Evolutionary conservation across 2,888 invertebrate genomes (phyloP).

Genomic region (Cerastoderma edule): DNA sequence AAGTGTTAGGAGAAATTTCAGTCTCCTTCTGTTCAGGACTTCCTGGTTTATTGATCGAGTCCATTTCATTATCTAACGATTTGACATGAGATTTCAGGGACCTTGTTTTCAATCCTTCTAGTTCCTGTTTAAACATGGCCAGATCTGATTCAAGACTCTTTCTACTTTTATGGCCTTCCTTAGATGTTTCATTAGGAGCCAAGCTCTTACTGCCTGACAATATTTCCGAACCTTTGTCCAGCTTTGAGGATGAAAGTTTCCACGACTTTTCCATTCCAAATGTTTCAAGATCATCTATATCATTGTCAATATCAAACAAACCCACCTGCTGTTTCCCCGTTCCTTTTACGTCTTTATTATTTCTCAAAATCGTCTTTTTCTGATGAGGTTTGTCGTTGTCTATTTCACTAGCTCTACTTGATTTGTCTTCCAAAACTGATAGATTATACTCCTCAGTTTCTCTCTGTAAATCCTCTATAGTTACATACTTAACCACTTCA

Average conservation of each 20-base stretch:
- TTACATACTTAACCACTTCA: slow-evolving; percentile 4
- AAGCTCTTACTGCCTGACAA: background rate
- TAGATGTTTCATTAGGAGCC: background rate
- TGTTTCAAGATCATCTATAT: slow-evolving; percentile 66
- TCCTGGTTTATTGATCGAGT: too few relatives aligned
- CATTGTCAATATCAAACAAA: slow-evolving; percentile 57
- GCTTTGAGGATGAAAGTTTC: background rate
- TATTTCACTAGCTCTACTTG: slow-evolving; percentile 6
- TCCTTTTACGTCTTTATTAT: slow-evolving; percentile 4
- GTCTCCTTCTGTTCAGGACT: too few relatives aligned
- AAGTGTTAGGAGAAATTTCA: too few relatives aligned
- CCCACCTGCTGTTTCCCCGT: slow-evolving; percentile 35
- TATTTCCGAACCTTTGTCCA: slow-evolving; percentile 3
- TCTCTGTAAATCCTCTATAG: slow-evolving; percentile 27
- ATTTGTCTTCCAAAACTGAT: background rate
- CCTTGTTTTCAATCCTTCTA: slow-evolving; percentile 34
- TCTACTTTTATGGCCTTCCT: slow-evolving; percentile 4
- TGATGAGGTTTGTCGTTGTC: too few relatives aligned
- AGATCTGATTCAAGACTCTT: slow-evolving; percentile 29
- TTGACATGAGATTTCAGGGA: background rate
- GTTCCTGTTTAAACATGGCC: slow-evolving; percentile 37
- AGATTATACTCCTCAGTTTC: slow-evolving; percentile 27
- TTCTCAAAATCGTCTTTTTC: slow-evolving; percentile 1
- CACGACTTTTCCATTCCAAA: slow-evolving; percentile 51
- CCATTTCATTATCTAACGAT: background rate